Conservation (phyloP, 2,113 vertebrate species). For the Nothocercus nigrocapillus region DNA sequence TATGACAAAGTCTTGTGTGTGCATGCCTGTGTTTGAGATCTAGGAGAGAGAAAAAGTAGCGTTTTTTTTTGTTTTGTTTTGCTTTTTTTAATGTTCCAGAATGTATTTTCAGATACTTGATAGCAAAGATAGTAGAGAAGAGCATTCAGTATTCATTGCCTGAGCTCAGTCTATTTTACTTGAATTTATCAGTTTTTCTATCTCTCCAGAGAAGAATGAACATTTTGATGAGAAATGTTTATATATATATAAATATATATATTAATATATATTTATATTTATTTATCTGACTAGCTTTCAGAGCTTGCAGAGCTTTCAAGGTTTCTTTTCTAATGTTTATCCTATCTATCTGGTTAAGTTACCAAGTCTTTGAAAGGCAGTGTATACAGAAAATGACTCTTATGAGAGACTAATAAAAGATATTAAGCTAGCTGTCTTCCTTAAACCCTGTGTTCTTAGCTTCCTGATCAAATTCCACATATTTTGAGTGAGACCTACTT, state of each 20-base stretch:
- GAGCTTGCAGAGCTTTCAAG: background rate
- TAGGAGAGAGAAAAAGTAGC: background rate
- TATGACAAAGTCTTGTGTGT: background rate
- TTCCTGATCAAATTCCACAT: background rate
- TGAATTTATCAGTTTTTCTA: background rate
- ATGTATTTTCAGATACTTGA: background rate
- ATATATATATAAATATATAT: too few species aligned
- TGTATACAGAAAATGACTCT: background rate
- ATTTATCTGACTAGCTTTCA: background rate
- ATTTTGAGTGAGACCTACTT: background rate
- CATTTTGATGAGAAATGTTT: conserved; percentile 14
- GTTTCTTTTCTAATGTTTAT: background rate
- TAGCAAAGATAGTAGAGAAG: background rate
- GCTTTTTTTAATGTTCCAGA: background rate
- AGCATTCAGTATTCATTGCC: background rate
- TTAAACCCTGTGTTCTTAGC: background rate
- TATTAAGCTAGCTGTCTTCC: background rate
- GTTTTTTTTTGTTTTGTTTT: background rate
- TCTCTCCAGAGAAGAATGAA: conserved; percentile 6
- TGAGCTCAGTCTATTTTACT: background rate
- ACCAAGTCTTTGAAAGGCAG: background rate
- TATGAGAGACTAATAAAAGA: background rate
- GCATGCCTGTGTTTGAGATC: background rate
- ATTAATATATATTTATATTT: too few species aligned
- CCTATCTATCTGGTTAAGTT: conserved; percentile 34